Percentiles rank a stretch among this genome's conserved stretches.
Evolutionary conservation across 2,797 vertebrate genomes (phyloP).

Genomic region (Parauchenoglanis punctatus): DNA sequence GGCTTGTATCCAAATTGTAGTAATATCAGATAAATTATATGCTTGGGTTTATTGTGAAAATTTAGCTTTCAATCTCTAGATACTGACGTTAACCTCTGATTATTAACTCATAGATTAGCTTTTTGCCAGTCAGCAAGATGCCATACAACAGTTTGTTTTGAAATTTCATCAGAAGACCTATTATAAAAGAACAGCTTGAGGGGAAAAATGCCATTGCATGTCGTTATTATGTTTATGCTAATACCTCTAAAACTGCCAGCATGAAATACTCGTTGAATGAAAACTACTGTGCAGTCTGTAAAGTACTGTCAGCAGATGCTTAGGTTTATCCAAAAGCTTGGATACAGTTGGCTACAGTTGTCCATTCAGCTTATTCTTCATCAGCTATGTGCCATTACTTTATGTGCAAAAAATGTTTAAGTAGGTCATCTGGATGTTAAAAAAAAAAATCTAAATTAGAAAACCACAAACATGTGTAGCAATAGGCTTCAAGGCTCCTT

Average conservation of each 20-base stretch:
- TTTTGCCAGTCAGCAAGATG: not conserved
- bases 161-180: not conserved
- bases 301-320: not conserved
- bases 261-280: not conserved
- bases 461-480: not conserved
- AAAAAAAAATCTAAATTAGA: not conserved
- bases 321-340: not conserved
- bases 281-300: not conserved
- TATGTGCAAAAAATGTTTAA: not conserved
- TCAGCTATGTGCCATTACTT: not conserved
- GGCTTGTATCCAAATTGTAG: conserved; percentile 11
- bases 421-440: not conserved
- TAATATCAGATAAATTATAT: conserved; percentile 14
- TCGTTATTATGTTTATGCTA: not conserved
- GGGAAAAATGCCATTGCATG: not conserved
- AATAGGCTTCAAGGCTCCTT: not conserved
- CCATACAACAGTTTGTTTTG: not conserved
- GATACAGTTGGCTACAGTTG: not conserved
- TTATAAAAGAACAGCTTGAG: not conserved
- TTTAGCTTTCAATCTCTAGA: not conserved
- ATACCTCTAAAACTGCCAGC: not conserved
- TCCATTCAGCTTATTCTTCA: not conserved
- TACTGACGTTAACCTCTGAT: not conserved
- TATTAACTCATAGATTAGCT: not conserved
- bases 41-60: not conserved